phyloP scores from a whole-genome alignment of 2,888 invertebrate genomes.

The Eurytoma adleriae region DNA sequence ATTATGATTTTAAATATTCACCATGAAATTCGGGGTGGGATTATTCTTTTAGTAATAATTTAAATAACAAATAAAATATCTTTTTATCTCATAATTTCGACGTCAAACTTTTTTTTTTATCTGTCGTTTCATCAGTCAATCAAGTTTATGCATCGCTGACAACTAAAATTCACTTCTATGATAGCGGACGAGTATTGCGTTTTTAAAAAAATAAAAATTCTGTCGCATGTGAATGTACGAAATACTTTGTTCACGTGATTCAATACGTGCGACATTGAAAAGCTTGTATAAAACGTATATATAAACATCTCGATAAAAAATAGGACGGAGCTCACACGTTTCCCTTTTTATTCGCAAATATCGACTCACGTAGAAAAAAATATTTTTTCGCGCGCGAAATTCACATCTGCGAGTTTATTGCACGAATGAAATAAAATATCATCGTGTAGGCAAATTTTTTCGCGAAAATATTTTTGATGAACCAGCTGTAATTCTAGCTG shows the following conservation, averaged over 20 bases:
- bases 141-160: neutral
- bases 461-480: neutral
- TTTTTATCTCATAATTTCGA: constrained; percentile 2
- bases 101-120: constrained; percentile 32
- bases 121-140: constrained; percentile 23
- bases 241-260: constrained; percentile 48
- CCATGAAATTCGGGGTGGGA: neutral
- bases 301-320: constrained; percentile 50
- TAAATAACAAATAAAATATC: neutral
- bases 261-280: constrained; percentile 36
- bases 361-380: constrained; percentile 2
- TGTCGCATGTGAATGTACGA: constrained; percentile 16
- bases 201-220: constrained; percentile 36
- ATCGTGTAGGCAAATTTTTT: neutral
- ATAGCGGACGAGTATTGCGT: constrained; percentile 32
- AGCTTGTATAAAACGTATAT: constrained; percentile 46
- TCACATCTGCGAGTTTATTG: constrained; percentile 6
- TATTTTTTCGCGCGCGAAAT: neutral
- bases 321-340: constrained; percentile 57
- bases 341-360: constrained; percentile 19
- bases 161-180: constrained; percentile 20
- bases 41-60: neutral
- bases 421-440: neutral
- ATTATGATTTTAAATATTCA: neutral
- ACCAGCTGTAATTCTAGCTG: neutral